These are phyloP conservation scores for Pavo muticus DNA, from an alignment of 2,113 vertebrate species.

Conservation along the genomic window DNA sequence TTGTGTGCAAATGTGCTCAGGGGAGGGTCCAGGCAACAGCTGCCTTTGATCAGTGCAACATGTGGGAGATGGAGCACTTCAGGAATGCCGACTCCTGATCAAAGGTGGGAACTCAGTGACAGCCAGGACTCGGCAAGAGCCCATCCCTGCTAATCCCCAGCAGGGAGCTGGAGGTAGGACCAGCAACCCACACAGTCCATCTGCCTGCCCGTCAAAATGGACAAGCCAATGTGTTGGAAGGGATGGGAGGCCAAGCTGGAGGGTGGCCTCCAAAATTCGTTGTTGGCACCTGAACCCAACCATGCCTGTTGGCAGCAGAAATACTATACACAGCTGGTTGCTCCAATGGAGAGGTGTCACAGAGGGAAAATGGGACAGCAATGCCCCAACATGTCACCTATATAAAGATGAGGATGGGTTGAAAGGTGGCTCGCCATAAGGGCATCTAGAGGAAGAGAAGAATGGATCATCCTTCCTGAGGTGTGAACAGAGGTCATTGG, in stretches of 20 bases:
- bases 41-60: constrained; percentile 84
- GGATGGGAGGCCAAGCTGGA: not conserved
- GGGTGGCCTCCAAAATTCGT: not conserved
- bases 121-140: constrained; percentile 68
- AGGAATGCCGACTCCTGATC: constrained; percentile 80
- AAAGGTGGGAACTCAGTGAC: constrained; percentile 81
- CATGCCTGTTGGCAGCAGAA: not conserved
- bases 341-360: not conserved
- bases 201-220: fast-evolving
- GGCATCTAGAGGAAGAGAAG: not conserved
- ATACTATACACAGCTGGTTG: not conserved
- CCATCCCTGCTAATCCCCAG: constrained; percentile 40
- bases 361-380: fast-evolving
- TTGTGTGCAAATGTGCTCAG: constrained; percentile 15
- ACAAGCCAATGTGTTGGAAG: fast-evolving
- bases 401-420: not conserved
- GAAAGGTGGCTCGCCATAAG: not conserved
- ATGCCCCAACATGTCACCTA: not conserved
- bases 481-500: fast-evolving
- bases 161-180: not conserved
- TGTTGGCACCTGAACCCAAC: not conserved
- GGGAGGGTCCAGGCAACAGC: constrained; percentile 78
- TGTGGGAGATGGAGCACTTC: constrained; percentile 77
- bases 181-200: not conserved
- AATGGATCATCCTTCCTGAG: not conserved